Evolutionary conservation across 2,888 invertebrate species (phyloP).

Genomic region (Lottia scabra): DNA sequence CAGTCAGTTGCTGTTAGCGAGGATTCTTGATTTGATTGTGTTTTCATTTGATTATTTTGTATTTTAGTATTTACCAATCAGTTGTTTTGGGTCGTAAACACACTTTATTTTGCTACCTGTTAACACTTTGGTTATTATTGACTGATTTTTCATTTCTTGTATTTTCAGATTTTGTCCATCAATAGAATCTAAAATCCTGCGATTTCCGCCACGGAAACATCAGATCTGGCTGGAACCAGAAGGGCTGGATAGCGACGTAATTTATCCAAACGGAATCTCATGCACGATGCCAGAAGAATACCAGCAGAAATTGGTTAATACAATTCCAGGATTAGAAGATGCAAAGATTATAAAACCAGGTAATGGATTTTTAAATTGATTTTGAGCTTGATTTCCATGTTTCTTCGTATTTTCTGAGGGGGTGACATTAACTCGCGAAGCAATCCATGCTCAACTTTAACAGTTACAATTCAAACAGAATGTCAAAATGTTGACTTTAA

Average conservation of each 20-base stretch:
- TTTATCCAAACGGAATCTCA: constrained; percentile 88
- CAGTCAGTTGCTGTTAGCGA: too few species aligned
- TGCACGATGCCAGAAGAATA: constrained; percentile 85
- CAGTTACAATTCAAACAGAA: too few species aligned
- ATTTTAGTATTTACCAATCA: too few species aligned
- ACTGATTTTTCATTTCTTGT: constrained; percentile 8
- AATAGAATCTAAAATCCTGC: constrained; percentile 85
- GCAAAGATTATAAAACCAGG: constrained; percentile 78
- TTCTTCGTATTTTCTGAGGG: too few species aligned
- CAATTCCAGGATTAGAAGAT: constrained; percentile 82
- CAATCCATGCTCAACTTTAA: too few species aligned
- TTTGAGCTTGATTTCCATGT: background rate
- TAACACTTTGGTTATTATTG: too few species aligned
- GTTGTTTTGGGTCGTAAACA: too few species aligned
- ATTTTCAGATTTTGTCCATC: constrained; percentile 82
- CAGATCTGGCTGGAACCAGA: constrained; percentile 90
- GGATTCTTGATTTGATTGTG: too few species aligned
- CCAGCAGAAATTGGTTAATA: constrained; percentile 78
- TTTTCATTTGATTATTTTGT: too few species aligned
- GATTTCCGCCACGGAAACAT: constrained; percentile 78
- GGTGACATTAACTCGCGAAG: too few species aligned
- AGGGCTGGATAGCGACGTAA: constrained; percentile 79
- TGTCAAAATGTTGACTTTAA: too few species aligned
- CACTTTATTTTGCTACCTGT: too few species aligned
- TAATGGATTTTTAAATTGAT: constrained; percentile 37